A percentile compares a stretch with the other conserved stretches of the same genome.
These are phyloP conservation scores for Lates calcarifer DNA, from an alignment of 2,113 vertebrate genomes.

Conservation along the genomic window DNA sequence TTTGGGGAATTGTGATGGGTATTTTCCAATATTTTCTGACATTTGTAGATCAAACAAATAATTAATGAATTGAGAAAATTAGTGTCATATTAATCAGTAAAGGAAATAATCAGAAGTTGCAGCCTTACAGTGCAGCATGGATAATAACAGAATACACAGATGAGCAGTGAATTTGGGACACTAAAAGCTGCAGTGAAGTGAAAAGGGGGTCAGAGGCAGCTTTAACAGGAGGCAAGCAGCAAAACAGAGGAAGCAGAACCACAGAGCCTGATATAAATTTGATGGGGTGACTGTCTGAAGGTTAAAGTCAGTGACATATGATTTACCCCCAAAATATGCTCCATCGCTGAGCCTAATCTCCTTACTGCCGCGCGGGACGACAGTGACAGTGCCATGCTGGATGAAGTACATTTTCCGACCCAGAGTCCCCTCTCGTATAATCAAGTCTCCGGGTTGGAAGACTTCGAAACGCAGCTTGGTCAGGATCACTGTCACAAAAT, in stretches of 20 bases:
- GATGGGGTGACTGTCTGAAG: neutral
- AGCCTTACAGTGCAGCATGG: neutral
- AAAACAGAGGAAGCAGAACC: neutral
- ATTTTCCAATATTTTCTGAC: too few species aligned
- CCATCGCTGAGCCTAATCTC: conserved; percentile 94
- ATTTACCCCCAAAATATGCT: conserved; percentile 96
- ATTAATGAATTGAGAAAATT: too few species aligned
- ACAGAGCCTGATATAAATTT: neutral
- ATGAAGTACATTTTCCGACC: conserved; percentile 99
- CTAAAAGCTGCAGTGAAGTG: neutral
- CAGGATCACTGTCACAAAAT: conserved; percentile 96
- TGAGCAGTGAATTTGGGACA: neutral
- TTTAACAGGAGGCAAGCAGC: neutral
- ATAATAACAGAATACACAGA: neutral
- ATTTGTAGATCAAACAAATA: neutral
- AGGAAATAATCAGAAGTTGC: neutral
- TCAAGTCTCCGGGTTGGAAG: conserved; percentile 93
- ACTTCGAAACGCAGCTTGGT: conserved; percentile 96
- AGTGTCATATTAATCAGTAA: neutral
- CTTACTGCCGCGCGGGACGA: conserved; percentile 92
- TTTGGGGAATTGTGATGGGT: neutral
- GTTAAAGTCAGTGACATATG: neutral
- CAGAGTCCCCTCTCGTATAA: conserved; percentile 94
- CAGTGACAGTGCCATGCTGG: conserved; percentile 93
- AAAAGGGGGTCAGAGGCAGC: neutral